Base-by-base conservation (phyloP, 1,140 invertebrate genomes). In the Eriosoma lanigerum region DNA sequence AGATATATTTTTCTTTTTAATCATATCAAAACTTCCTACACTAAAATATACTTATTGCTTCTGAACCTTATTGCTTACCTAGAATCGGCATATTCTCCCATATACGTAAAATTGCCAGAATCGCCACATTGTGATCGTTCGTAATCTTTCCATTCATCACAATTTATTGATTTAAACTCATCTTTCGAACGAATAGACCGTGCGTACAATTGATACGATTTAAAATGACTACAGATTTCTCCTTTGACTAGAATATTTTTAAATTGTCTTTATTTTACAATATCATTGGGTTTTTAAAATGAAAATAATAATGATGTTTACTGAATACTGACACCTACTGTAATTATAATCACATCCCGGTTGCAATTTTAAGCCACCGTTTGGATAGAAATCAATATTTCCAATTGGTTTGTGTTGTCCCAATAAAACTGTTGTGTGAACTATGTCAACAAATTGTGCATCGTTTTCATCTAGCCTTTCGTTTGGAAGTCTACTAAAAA, bases 361-460 rank as follows among this genome's bases (percentile, higher is more conserved):
- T 83, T 91, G 90, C 1, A 82, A 83, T 3, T 84, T 84, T 12
- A 83, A 84, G 4, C 92, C 92, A 8, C 91, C 90, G 85, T 95
- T 95, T 0, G 92, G 92, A 84, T 90, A 95, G 86, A 95, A 94
- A 85, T 95, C 94, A 12, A 88, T 89, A 82, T 92, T 88, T 15
- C 93, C 92, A 10, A 92, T 84, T 0, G 90, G 83, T 82, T 84
- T 83, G 80, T 83, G 85, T 84, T 86, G 88, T 83, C 87, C 88
- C 86, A 86, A 88, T 83, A 88, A 89, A 60, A 86, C 88, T 82
- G 91, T 90, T 0, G 90, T 92, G 80, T 94, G 93, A 81, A 94
- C 90, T 0, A 92, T 87, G 82, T 93, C 92, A 0, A 94, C 92
- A 70, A 91, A 92, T 12, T 87, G 85, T 1, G 91, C 93, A 82